A percentile compares a stretch with the other conserved stretches of the same genome.
Conservation (phyloP, 2,113 vertebrate genomes). For the Ammodytes dubius region DNA sequence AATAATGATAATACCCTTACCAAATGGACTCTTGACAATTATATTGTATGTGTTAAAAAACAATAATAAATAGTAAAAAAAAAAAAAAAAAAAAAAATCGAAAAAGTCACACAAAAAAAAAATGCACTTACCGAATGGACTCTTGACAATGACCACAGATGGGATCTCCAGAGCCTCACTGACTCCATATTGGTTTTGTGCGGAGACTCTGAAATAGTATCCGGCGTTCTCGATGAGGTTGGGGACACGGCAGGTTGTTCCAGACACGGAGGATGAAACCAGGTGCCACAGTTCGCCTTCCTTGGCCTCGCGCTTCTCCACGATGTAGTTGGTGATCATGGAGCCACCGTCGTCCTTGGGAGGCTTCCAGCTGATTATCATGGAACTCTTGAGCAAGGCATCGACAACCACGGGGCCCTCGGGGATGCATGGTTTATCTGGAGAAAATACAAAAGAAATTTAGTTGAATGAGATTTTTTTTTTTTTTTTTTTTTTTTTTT, state of each 20-base stretch:
- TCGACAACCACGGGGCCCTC: conserved; percentile 94
- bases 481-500: too few relatives aligned
- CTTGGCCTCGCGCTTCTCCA: conserved; percentile 97
- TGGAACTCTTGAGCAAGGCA: conserved; percentile 94
- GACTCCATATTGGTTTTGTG: conserved; percentile 96
- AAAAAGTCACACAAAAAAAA: not conserved
- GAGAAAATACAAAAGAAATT: not conserved
- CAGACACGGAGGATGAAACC: conserved; percentile 94
- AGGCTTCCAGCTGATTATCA: conserved; percentile 95
- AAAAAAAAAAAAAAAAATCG: not conserved
- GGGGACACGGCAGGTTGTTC: conserved; percentile 93
- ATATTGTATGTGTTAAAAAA: too few relatives aligned
- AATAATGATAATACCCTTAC: too few relatives aligned
- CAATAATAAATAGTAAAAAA: too few relatives aligned
- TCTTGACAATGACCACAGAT: conserved; percentile 94
- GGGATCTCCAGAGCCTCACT: conserved; percentile 94
- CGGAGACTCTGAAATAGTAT: conserved; percentile 98
- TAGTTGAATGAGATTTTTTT: not conserved
- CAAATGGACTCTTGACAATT: too few relatives aligned
- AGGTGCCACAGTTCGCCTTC: conserved; percentile 96
- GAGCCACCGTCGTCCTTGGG: conserved; percentile 96
- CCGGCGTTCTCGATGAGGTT: conserved; percentile 94
- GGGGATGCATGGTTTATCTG: conserved; percentile 96
- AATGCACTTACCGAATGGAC: conserved; percentile 90
- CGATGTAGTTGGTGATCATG: conserved; percentile 95